Evolutionary conservation across 2,113 vertebrate genomes (phyloP), one percentile per base, ranked within the genome.

Genomic region (Marcusenius ussheri): DNA sequence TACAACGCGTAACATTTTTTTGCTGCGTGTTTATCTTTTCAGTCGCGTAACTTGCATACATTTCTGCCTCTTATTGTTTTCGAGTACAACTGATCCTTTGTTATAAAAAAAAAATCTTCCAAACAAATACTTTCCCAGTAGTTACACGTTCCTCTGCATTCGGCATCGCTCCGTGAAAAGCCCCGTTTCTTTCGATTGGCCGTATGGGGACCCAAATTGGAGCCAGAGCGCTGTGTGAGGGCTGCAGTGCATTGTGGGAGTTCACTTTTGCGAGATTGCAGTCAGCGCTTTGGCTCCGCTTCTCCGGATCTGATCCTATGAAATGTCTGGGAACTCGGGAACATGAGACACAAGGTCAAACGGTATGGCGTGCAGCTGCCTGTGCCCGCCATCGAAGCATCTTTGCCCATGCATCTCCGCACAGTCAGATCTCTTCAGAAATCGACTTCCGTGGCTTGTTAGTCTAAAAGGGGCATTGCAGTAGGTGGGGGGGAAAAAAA

Each of bases 211-310:
- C 46, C 45, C n/a, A 46, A 49, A 46, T 49, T 46, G 46, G 2
- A 66, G 62, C n/a, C n/a, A 31, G n/a, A 31, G n/a, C 24, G 1
- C 45, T 5, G 7, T 42, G 66, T 70, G 31, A 35, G 62, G 62
- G 47, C 24, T 21, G 66, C 66, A 21, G 27, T 89, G 66, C 88
- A 89, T 89, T 89, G 24, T 89, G 88, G 88, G 88, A 77, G 58
- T 77, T 27, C 15, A n/a, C n/a, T 66, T 39, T 88, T 46, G 45
- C 46, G 47, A 80, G 88, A 51, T 24, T 46, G 88, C 5, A 35
- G 46, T 31, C 88, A 51, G 88, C 11, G 27, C 27, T 77, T 74
- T 49, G 46, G 27, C 66, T 27, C 66, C 3, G 5, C 31, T 35
- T 66, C 35, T 17, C 45, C 5, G n/a, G 88, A 39, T 39, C 45